Evolutionary conservation across 1,140 invertebrate genomes (phyloP).

Genomic region (Bombus confusus): DNA sequence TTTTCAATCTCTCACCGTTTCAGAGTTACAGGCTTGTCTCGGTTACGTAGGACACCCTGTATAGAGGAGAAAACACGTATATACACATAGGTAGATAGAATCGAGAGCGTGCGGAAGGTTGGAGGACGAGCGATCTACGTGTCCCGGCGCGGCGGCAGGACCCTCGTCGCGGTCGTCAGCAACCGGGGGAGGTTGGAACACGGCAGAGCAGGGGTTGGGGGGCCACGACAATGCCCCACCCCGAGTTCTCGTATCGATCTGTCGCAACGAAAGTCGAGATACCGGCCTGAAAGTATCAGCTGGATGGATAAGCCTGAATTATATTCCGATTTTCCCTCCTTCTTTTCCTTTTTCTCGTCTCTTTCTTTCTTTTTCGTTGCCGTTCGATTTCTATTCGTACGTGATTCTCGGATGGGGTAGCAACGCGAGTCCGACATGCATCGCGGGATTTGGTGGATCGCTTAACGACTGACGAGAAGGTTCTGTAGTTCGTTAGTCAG

Average conservation of each 20-base stretch:
- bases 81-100: not conserved
- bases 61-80: not conserved
- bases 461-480: too few species aligned
- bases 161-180: constrained; percentile 67
- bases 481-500: not conserved
- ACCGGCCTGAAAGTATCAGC: constrained; percentile 68
- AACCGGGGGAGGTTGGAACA: constrained; percentile 56
- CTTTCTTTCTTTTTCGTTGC: not conserved
- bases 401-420: not conserved
- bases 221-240: constrained; percentile 68
- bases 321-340: constrained; percentile 50
- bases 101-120: constrained; percentile 12
- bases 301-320: constrained; percentile 68
- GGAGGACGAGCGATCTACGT: constrained; percentile 60
- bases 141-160: constrained; percentile 58
- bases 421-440: not conserved
- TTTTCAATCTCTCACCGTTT: too few species aligned
- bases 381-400: not conserved
- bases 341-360: not conserved
- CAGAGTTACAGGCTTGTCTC: too few species aligned
- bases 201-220: constrained; percentile 34
- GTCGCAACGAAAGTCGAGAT: constrained; percentile 72
- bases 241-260: constrained; percentile 71
- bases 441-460: not conserved
- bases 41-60: not conserved